A percentile compares a stretch with the other conserved stretches of the same genome.
These are phyloP conservation scores for Chromis chromis DNA, from an alignment of 2,797 vertebrate species.

Conservation along the genomic window DNA sequence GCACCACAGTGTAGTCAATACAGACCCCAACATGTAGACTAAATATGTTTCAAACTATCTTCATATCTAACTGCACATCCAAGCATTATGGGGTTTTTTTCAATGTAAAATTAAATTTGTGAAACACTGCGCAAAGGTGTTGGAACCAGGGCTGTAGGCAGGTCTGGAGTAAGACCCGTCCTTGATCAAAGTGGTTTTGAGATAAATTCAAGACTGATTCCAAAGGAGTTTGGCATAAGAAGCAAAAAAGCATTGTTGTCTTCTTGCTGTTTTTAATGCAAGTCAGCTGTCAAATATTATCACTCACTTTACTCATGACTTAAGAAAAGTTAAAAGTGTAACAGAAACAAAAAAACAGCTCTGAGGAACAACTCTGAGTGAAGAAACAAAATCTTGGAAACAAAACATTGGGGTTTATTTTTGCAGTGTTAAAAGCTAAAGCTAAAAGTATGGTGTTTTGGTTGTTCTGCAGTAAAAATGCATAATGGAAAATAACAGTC, in stretches of 20 bases:
- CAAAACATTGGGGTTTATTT: too few species aligned
- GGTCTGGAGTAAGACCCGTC: background rate
- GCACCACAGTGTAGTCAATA: too few species aligned
- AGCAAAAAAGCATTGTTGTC: background rate
- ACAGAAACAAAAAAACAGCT: background rate
- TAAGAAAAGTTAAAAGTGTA: background rate
- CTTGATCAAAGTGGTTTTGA: background rate
- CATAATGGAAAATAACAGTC: too few species aligned
- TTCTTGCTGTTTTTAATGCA: background rate
- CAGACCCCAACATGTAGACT: too few species aligned
- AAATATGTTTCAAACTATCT: too few species aligned
- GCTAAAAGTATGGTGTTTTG: too few species aligned
- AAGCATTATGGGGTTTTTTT: background rate
- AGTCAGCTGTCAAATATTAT: too few species aligned
- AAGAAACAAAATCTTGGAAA: too few species aligned
- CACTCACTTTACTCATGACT: background rate
- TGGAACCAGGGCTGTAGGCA: background rate
- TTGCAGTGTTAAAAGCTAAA: too few species aligned
- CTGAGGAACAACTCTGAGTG: too few species aligned
- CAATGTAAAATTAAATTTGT: background rate
- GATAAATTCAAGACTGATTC: background rate
- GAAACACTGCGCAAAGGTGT: background rate
- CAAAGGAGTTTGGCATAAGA: too few species aligned
- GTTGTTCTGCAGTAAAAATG: too few species aligned
- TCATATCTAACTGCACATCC: background rate